Base-by-base conservation (phyloP, 2,888 invertebrate species). In the Pammene aurita region DNA sequence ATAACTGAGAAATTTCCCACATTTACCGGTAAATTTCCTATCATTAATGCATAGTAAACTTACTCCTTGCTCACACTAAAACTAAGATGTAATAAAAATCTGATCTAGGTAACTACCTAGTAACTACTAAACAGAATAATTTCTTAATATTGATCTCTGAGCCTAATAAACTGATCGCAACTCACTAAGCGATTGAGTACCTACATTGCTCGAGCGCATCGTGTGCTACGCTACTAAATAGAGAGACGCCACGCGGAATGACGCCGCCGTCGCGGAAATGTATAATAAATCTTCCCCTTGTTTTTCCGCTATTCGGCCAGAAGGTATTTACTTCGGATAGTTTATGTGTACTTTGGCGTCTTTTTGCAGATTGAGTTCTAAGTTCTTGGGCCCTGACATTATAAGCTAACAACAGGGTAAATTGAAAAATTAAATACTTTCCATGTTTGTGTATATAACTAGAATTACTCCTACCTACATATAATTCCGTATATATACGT, bases 261-360 rank as follows among this genome's bases (percentile, higher is more conserved):
- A 72, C 74, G 72, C 66, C 72, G 74, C 66, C 72, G 74, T 71
- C 72, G 71, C 68, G 73, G 77, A 82, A 83, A 84, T 81, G 80
- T 72, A 80, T 77, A 80, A 83, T 84, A 84, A 84, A 85, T 84
- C 83, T 84, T 80, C 77, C 76, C 79, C 78, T 77, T 81, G 83
- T 82, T 84, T 83, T 83, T 80, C 79, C 78, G 77, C 71, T 64
- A 64, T 54, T 57, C 48, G 68, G 61, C 44, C 41, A 70, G 64
- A 64, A 56, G 66, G 46, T 42, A 57, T 67, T 65, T 60, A 65
- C 62, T 66, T 48, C 6, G 54, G 44, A 69, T 69, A 65, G 69
- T 69, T 69, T 46, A 35, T 48, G 63, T 52, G 44, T 38, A 55
- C 54, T 46, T 44, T 38, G 34, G 35, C 42, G 48, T 61, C 44